These are phyloP conservation scores for Columba livia DNA, from an alignment of 2,113 vertebrate species.

Conservation along the genomic window DNA sequence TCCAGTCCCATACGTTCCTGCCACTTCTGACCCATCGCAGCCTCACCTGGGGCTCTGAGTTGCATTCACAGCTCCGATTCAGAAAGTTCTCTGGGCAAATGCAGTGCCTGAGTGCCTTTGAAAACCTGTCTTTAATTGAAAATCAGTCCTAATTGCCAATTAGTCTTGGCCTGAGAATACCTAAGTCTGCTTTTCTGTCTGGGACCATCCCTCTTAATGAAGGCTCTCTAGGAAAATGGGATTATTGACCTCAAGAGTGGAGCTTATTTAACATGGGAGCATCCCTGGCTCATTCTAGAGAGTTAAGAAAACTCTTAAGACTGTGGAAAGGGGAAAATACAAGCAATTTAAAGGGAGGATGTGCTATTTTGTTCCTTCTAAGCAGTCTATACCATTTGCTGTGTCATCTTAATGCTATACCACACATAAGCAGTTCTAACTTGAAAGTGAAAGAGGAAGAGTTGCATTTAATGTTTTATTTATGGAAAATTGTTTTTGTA, in stretches of 20 bases:
- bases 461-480: slow-evolving; percentile 44
- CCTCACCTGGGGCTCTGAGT: not conserved
- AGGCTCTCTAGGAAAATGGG: not conserved
- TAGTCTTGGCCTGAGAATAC: not conserved
- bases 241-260: not conserved
- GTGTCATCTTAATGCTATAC: not conserved
- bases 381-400: not conserved
- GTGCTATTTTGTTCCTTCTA: not conserved
- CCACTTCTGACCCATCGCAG: fast-evolving
- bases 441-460: slow-evolving; percentile 21
- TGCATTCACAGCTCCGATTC: not conserved
- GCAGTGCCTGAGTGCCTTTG: not conserved
- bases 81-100: not conserved
- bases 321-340: not conserved
- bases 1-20: not conserved
- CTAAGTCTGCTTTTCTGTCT: not conserved
- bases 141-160: not conserved
- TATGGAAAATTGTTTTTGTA: slow-evolving; percentile 6
- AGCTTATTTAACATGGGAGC: not conserved
- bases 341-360: not conserved
- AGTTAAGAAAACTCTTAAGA: not conserved
- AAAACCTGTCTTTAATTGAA: not conserved
- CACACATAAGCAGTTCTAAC: not conserved
- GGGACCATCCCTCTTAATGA: not conserved
- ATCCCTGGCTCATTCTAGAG: not conserved